Base-by-base conservation (phyloP, 1,140 invertebrate species). In the Cryptotermes secundus region DNA sequence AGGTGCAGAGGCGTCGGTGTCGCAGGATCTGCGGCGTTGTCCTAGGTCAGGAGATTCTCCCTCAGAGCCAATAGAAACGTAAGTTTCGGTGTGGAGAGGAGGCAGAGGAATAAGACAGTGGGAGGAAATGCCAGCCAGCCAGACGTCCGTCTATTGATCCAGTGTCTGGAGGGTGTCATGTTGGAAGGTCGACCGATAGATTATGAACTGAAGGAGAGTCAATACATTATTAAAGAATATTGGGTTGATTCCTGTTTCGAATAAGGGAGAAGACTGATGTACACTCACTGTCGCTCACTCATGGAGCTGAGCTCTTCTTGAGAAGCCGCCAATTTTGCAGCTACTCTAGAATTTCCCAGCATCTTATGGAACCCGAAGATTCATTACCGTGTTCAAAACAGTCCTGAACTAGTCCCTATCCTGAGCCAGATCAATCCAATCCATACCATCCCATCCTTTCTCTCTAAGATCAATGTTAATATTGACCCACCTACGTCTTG, bases 191-290 rank as follows among this genome's bases (percentile, higher is more conserved):
- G 59, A n/a, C 59, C 59, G 59, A 72, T 72, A 72, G 59, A 72
- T 72, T 72, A 72, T 72, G 59, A 31, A 72, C 59, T 72, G 59
- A 72, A 72, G 59, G 59, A 72, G 59, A 72, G 59, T 72, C 59
- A 72, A 72, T 72, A 72, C 31, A 72, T 72, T 72, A 72, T 72
- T 72, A 72, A 72, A 72, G 59, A 72, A 72, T 72, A 72, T 72
- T 72, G 59, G 59, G 31, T 72, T 72, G 26, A 72, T 72, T n/a
- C 26, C n/a, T 72, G 59, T 72, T 72, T 72, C 26, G 59, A 31
- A n/a, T 72, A 72, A 72, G 59, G 59, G 59, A 72, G 59, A n/a
- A 72, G 26, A 72, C 7, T 72, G 59, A 0, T n/a, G 59, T 72
- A 72, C 59, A 72, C 26, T 72, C 59, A 72, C 59, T 31, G n/a